Conservation (phyloP, 2,113 vertebrate genomes). For the Edolisoma coerulescens region DNA sequence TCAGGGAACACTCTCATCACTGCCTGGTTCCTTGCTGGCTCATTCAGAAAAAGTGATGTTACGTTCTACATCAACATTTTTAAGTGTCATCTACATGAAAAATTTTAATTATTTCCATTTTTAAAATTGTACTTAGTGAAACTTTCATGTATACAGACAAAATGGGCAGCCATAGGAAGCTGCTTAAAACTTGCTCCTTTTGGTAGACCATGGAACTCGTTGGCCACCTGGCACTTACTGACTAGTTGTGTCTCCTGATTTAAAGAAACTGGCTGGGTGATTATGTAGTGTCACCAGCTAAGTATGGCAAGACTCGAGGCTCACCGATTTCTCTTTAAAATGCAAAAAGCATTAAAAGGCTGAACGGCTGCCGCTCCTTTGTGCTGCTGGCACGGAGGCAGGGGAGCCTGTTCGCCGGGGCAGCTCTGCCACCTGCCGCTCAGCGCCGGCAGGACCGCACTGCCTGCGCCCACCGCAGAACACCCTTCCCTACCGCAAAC, state of each 20-base stretch:
- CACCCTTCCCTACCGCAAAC: accelerated
- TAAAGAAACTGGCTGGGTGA: neutral
- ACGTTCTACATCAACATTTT: neutral
- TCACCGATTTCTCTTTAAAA: neutral
- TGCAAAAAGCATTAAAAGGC: neutral
- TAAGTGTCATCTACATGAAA: neutral
- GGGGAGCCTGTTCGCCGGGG: constrained; percentile 24
- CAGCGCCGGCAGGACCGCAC: neutral
- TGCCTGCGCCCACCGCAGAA: accelerated
- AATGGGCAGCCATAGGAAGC: neutral
- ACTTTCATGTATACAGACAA: neutral
- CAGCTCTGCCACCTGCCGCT: constrained; percentile 74
- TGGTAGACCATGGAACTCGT: neutral
- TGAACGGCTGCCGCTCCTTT: neutral
- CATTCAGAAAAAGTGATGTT: neutral
- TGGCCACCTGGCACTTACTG: neutral
- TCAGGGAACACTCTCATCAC: neutral
- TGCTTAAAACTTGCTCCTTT: neutral
- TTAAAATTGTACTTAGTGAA: neutral
- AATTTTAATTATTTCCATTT: neutral
- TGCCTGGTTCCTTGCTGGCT: neutral
- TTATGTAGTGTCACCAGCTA: neutral
- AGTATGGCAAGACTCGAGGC: neutral
- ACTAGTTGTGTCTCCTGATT: neutral
- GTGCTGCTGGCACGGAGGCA: neutral